phyloP scores from a whole-genome alignment of 2,888 invertebrate genomes.

The Sphinx pinastri region DNA sequence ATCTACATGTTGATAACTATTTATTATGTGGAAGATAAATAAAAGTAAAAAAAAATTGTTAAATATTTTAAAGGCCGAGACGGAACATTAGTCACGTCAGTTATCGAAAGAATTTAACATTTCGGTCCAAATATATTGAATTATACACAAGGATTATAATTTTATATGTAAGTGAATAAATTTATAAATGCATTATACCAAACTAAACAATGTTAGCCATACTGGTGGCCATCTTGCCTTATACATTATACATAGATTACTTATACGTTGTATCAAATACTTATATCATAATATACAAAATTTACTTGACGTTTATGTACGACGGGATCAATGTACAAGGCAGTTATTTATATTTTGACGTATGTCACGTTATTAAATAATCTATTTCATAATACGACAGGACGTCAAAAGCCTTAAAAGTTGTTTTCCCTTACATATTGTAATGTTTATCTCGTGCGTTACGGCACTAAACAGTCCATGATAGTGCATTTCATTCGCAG shows the following conservation, averaged over 20 bases:
- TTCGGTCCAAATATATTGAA: slow-evolving; percentile 74
- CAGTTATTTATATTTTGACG: slow-evolving; percentile 33
- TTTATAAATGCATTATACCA: slow-evolving; percentile 56
- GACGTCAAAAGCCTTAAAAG: slow-evolving; percentile 15
- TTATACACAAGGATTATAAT: slow-evolving; percentile 68
- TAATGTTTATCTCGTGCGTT: slow-evolving; percentile 22
- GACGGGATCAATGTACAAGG: slow-evolving; percentile 30
- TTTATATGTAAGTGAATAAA: slow-evolving; percentile 68
- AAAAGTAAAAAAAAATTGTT: slow-evolving; percentile 75
- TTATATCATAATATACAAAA: slow-evolving; percentile 18
- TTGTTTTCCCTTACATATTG: slow-evolving; percentile 27
- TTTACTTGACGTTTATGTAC: slow-evolving; percentile 11
- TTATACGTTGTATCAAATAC: slow-evolving; percentile 32
- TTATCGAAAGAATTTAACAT: slow-evolving; percentile 51
- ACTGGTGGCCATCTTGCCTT: slow-evolving; percentile 81
- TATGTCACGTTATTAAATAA: not conserved
- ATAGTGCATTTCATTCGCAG: slow-evolving; percentile 80
- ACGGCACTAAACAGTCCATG: slow-evolving; percentile 68
- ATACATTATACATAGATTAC: slow-evolving; percentile 42
- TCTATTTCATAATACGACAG: not conserved
- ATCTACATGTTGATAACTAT: slow-evolving; percentile 84
- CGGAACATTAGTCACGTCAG: slow-evolving; percentile 57
- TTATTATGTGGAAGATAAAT: slow-evolving; percentile 77
- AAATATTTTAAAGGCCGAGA: slow-evolving; percentile 75
- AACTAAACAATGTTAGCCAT: slow-evolving; percentile 67